Conservation (phyloP, 2,797 vertebrate species). For the Podarcis siculus region DNA sequence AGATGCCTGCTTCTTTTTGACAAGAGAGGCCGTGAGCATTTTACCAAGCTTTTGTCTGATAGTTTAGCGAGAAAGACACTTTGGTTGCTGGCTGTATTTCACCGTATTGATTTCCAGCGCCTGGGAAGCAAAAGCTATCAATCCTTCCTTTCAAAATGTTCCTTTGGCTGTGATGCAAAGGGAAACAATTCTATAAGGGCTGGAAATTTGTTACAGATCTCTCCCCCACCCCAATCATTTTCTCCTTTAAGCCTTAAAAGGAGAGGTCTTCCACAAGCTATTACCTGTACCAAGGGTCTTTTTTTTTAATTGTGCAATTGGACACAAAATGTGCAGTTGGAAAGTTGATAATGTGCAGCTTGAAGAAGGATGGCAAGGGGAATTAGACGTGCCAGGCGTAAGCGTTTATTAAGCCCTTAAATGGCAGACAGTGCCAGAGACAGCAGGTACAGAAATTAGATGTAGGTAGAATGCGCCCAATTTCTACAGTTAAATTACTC, state of each 20-base stretch:
- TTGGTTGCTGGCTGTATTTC: neutral
- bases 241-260: neutral
- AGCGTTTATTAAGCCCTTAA: too few species aligned
- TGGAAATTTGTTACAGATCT: neutral
- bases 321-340: too few species aligned
- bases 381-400: too few species aligned
- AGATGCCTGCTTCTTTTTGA: accelerated
- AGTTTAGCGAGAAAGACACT: neutral
- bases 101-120: neutral
- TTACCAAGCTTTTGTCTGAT: neutral
- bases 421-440: too few species aligned
- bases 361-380: too few species aligned
- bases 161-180: slow-evolving; percentile 7
- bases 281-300: too few species aligned
- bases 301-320: too few species aligned
- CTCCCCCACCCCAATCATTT: neutral
- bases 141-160: neutral
- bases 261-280: neutral
- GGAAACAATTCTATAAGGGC: neutral
- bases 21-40: accelerated
- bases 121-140: neutral
- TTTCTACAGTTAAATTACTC: too few species aligned
- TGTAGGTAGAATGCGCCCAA: too few species aligned
- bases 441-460: too few species aligned
- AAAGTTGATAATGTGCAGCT: too few species aligned